Percentiles rank a stretch among this genome's conserved stretches.
Conservation (phyloP, 1,140 invertebrate species). For the Trichonephila clavata region DNA sequence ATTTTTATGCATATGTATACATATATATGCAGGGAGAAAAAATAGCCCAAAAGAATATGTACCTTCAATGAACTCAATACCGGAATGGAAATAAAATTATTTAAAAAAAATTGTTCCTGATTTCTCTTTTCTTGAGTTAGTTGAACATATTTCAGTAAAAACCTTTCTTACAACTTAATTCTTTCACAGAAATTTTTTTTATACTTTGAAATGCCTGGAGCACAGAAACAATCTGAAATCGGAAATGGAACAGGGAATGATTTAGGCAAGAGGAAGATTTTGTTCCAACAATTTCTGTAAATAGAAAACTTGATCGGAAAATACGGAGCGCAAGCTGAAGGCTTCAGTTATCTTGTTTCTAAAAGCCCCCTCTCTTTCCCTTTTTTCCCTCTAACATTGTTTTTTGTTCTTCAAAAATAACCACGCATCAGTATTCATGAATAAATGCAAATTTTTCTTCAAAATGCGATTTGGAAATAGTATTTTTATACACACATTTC, state of each 20-base stretch:
- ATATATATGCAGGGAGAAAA: too few relatives aligned
- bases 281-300: conserved; percentile 23
- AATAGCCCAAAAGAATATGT: too few relatives aligned
- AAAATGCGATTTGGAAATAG: conserved; percentile 12
- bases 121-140: not conserved
- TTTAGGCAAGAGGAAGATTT: not conserved
- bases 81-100: too few relatives aligned
- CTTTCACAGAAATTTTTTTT: too few relatives aligned
- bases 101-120: not conserved
- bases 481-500: not conserved
- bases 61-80: too few relatives aligned
- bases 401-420: not conserved
- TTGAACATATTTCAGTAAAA: not conserved
- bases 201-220: not conserved
- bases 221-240: not conserved
- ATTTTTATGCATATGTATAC: too few relatives aligned
- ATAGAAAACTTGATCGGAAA: conserved; percentile 22
- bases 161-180: not conserved
- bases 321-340: not conserved
- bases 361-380: not conserved
- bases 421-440: conserved; percentile 31
- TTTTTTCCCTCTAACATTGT: not conserved
- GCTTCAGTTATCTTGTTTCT: conserved; percentile 10
- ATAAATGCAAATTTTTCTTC: conserved; percentile 2
- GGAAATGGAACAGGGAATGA: conserved; percentile 7